Percentiles rank a stretch among this genome's conserved stretches.
These are phyloP conservation scores for Liparis tanakae DNA, from an alignment of 2,797 vertebrate species.

Conservation along the genomic window DNA sequence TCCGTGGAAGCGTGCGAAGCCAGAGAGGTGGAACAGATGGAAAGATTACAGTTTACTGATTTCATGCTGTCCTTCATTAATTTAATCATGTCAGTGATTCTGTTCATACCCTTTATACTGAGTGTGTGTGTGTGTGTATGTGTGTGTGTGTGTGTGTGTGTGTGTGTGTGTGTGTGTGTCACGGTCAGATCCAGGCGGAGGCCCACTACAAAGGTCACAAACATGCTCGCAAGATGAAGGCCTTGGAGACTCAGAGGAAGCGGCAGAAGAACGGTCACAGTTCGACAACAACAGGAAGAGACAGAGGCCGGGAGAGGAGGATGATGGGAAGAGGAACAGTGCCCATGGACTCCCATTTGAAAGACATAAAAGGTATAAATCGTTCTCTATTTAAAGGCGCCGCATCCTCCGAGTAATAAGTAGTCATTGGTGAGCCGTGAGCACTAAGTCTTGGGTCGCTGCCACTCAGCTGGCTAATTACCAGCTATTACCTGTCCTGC, in stretches of 20 bases:
- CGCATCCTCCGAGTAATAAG: slow-evolving; percentile 59
- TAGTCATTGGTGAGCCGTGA: slow-evolving; percentile 61
- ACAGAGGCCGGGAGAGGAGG: slow-evolving; percentile 44
- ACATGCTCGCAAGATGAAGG: slow-evolving; percentile 92
- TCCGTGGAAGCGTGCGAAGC: slow-evolving; percentile 52
- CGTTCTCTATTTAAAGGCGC: slow-evolving; percentile 37
- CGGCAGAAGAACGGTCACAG: slow-evolving; percentile 63
- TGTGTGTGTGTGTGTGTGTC: slow-evolving; percentile 22
- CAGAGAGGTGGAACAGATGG: slow-evolving; percentile 56
- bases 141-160: slow-evolving; percentile 18
- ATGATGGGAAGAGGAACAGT: slow-evolving; percentile 38
- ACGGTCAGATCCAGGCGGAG: slow-evolving; percentile 92
- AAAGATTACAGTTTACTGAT: slow-evolving; percentile 56
- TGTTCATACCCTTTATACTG: slow-evolving; percentile 32
- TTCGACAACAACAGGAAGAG: slow-evolving; percentile 40
- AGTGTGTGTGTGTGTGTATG: slow-evolving; percentile 24
- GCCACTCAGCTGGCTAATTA: slow-evolving; percentile 75
- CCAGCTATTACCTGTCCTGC: slow-evolving; percentile 71
- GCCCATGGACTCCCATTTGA: slow-evolving; percentile 46
- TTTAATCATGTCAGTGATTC: slow-evolving; percentile 42
- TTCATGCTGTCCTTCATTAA: slow-evolving; percentile 50
- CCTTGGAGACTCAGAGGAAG: slow-evolving; percentile 87
- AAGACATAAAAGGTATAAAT: slow-evolving; percentile 70
- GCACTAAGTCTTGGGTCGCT: slow-evolving; percentile 61
- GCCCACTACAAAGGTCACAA: slow-evolving; percentile 98